Base-by-base conservation (phyloP, 2,113 vertebrate species). In the Urocitellus parryii region DNA sequence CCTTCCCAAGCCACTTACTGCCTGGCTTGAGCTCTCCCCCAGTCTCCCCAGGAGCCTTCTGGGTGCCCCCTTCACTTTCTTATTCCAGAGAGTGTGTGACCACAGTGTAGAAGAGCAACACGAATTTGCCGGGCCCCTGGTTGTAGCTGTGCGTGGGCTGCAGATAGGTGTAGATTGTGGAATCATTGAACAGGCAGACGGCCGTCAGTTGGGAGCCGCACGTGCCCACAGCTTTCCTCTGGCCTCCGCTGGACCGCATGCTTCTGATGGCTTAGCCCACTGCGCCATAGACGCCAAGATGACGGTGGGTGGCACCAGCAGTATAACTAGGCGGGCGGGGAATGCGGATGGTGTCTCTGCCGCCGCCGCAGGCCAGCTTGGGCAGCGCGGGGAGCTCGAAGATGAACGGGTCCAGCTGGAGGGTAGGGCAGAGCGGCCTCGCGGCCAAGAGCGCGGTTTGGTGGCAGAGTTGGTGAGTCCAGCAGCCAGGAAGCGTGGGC, bases 171-270 rank as follows among this genome's bases (percentile, higher is more conserved):
- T 96, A 96, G 70, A 90, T 93, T 45, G 96, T 94, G 0, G 96
- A 97, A 9, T 94, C 96, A 10, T 94, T 97, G 84, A 96, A 97
- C 1, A 98, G 88, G 85, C 95, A 94, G 65, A 97, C 96, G 0
- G 97, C 92, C 0, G 91, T 96, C 48, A 97, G 88, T 51, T 98
- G 97, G 48, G 96, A 97, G 20, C 84, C 93, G 5, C 97, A 96
- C 0, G 96, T 98, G 79, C 95, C 84, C 83, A 96, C 9, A 0
- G 95, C 97, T 80, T 87, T 98, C 9, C 92, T 92, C 10, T 58
- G 53, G 25, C 96, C 67, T 0, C 88, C 48, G 27, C 81, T 39
- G 48, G 91, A 77, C 37, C 39, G 32, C 76, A 96, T 82, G 67
- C 29, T 58, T 68, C 97, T 87, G 1, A 97, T 53, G 0, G 91